A percentile compares a stretch with the other conserved stretches of the same genome.
These are phyloP conservation scores for Alectura lathami DNA, from an alignment of 2,113 vertebrate genomes.

Conservation along the genomic window DNA sequence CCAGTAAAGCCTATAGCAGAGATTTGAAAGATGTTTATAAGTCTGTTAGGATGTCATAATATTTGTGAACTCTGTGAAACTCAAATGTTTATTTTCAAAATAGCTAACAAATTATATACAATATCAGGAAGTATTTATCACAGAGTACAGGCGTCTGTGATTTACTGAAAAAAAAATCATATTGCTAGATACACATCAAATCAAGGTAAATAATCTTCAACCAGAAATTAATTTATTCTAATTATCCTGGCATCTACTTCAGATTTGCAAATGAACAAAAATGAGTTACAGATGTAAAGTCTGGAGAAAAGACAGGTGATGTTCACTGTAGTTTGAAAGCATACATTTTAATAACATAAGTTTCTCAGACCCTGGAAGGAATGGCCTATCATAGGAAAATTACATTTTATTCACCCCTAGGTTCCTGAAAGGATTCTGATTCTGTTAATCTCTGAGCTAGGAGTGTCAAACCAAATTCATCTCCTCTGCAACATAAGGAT, in stretches of 20 bases:
- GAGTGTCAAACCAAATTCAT: neutral
- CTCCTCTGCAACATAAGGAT: neutral
- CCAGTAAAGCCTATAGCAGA: neutral
- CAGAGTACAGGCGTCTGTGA: neutral
- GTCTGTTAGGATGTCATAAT: neutral
- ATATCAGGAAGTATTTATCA: neutral
- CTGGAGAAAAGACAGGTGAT: neutral
- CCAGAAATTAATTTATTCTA: slow-evolving; percentile 3
- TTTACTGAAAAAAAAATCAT: neutral
- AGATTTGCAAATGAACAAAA: slow-evolving; percentile 1
- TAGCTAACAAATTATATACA: neutral
- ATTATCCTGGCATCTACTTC: slow-evolving; percentile 17
- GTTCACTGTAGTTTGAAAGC: neutral
- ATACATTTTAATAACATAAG: rapidly evolving
- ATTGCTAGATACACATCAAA: neutral
- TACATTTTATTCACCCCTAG: neutral
- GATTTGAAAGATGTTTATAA: neutral
- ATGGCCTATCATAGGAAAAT: neutral
- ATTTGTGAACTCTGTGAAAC: neutral
- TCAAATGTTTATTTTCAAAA: neutral
- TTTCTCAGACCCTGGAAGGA: neutral
- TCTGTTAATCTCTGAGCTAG: neutral
- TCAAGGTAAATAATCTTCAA: neutral
- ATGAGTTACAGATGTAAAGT: neutral
- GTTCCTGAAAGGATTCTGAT: neutral